Conservation (phyloP, 1,140 invertebrate genomes). For the Drosophila kikkawai region DNA sequence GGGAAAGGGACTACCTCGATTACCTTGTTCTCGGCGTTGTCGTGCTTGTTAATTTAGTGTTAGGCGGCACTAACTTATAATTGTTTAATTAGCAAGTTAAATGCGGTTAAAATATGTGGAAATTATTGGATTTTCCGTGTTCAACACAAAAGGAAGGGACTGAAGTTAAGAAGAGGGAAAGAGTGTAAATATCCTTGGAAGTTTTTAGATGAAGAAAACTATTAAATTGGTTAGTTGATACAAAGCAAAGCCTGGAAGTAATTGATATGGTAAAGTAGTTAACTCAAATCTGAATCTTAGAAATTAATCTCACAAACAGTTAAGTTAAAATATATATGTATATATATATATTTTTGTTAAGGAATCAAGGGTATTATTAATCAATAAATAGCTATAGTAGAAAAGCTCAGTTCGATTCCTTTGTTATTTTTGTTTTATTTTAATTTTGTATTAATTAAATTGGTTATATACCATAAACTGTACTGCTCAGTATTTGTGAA, state of each 20-base stretch:
- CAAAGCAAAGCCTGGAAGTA: not conserved
- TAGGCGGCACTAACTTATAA: constrained; percentile 70
- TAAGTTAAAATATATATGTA: no score
- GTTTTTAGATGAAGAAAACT: not conserved
- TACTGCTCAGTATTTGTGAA: not conserved
- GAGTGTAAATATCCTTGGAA: not conserved
- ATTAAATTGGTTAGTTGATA: constrained; percentile 8
- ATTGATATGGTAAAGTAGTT: not conserved
- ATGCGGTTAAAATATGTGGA: constrained; percentile 74
- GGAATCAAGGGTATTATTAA: no score
- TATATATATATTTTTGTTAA: no score
- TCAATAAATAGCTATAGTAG: no score
- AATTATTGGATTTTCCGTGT: constrained; percentile 62
- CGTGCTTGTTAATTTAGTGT: constrained; percentile 66
- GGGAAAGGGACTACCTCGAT: constrained; percentile 9
- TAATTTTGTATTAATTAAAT: not conserved
- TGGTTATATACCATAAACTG: not conserved
- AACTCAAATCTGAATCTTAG: no score
- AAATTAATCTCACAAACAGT: not conserved
- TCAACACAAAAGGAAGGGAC: not conserved
- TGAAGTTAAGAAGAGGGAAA: not conserved
- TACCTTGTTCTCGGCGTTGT: constrained; percentile 35
- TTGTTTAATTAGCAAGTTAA: constrained; percentile 82
- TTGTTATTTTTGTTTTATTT: no score
- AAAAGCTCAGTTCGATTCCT: no score